These are phyloP conservation scores for Mesembrinibis cayennensis DNA, from an alignment of 2,113 vertebrate species.

Conservation along the genomic window DNA sequence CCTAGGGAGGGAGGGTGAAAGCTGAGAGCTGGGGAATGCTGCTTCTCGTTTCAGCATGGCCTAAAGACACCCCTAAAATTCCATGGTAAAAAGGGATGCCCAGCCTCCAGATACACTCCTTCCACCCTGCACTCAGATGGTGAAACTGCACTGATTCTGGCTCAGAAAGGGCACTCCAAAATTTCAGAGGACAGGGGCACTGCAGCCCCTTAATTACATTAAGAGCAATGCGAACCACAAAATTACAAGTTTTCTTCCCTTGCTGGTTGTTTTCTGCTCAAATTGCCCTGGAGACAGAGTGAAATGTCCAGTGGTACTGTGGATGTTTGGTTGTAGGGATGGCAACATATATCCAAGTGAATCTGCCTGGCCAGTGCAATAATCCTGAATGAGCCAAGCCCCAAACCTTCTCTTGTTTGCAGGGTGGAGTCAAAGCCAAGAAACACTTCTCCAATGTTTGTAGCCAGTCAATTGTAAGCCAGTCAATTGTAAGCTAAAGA, in stretches of 20 bases:
- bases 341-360: neutral
- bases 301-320: neutral
- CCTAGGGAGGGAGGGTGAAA: slow-evolving; percentile 16
- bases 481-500: slow-evolving; percentile 36
- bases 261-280: neutral
- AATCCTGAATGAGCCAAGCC: neutral
- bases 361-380: neutral
- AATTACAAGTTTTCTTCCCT: neutral
- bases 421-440: neutral
- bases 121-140: neutral
- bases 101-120: neutral
- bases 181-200: neutral
- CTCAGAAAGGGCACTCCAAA: neutral
- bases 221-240: neutral
- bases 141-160: neutral
- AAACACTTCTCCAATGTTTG: neutral
- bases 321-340: neutral
- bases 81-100: neutral
- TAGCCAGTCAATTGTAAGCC: neutral
- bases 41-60: neutral
- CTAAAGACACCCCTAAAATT: slow-evolving; percentile 13
- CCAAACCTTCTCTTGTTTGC: neutral
- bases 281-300: neutral
- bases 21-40: slow-evolving; percentile 47
- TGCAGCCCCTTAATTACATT: neutral